Base-by-base conservation (phyloP, 1,140 invertebrate genomes). In the Palaemon carinicauda region DNA sequence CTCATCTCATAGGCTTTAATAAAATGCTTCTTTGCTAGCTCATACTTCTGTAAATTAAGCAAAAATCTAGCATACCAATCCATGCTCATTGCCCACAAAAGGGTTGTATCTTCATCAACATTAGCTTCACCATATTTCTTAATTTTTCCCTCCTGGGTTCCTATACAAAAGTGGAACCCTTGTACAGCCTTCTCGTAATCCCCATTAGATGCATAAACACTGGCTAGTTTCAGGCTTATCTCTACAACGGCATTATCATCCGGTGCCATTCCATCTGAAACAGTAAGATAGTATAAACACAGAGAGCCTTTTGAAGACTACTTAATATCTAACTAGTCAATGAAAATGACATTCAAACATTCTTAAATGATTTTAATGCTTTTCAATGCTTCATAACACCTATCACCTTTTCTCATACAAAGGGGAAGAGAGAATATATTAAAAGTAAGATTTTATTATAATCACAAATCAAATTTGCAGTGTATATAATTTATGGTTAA, bases 61-160 rank as follows among this genome's bases (percentile, higher is more conserved):
- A 96, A 93, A 91, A 96, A 94, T 89, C 95, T 93, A 0, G 94
- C 96, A 92, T 97, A 98, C 94, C 95, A 96, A 91, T 97, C 95
- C 88, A 95, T 92, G 71, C 93, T 93, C 91, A 97, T 94, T 19
- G 94, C 95, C 90, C 94, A 94, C 7, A 97, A 92, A 73, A 94
- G 92, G 60, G 93, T 90, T 54, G 93, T 93, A 90, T 95, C 93
- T 80, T 93, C 91, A 90, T 94, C 92, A n/a, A 93, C 90, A 51
- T 90, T 89, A 12, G 80, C 82, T 27, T 89, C 83, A 88, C 93
- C 91, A 52, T 92, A 90, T 52, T 94, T 90, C 82, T 80, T 78
- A 50, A 83, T 87, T 77, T 88, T 88, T 51, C n/a, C 83, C 88
- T 94, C 90, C 83, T 96, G 93, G 90, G 94, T 93, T 69, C 94